Conservation (phyloP, 2,797 vertebrate species). For the Hyperoplus lanceolatus region DNA sequence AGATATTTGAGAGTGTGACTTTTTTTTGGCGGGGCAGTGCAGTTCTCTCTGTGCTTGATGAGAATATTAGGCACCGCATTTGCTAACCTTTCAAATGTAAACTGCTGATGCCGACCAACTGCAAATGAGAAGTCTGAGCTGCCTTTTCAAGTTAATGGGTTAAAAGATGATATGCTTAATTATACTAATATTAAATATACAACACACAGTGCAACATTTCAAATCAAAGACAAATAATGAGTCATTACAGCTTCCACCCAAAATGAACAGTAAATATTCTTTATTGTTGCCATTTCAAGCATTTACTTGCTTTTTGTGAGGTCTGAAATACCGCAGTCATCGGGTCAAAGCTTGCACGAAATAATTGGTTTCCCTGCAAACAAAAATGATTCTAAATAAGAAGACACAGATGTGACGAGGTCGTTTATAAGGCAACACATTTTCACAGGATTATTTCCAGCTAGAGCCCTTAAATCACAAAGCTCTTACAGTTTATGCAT, state of each 20-base stretch:
- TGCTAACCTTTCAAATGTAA: neutral
- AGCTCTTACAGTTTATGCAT: neutral
- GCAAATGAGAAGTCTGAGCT: neutral
- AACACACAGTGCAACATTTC: neutral
- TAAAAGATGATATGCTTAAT: neutral
- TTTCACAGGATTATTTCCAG: conserved; percentile 13
- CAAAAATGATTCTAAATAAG: conserved; percentile 2
- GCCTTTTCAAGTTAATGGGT: conserved; percentile 11
- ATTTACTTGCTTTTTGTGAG: neutral
- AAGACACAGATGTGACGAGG: neutral
- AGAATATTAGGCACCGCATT: neutral
- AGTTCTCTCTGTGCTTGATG: neutral
- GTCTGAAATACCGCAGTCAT: neutral
- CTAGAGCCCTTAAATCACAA: neutral
- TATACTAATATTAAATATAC: neutral
- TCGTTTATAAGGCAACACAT: neutral
- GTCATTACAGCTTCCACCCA: fast-evolving
- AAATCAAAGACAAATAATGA: neutral
- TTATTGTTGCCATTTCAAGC: neutral
- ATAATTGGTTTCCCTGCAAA: conserved; percentile 1
- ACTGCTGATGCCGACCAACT: neutral
- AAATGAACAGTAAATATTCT: neutral
- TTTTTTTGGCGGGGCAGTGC: no score
- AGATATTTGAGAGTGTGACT: no score
- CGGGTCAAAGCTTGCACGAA: neutral